Percentiles rank a stretch among this genome's conserved stretches.
These are phyloP conservation scores for Cyclina sinensis DNA, from an alignment of 1,140 invertebrate species.

Conservation along the genomic window DNA sequence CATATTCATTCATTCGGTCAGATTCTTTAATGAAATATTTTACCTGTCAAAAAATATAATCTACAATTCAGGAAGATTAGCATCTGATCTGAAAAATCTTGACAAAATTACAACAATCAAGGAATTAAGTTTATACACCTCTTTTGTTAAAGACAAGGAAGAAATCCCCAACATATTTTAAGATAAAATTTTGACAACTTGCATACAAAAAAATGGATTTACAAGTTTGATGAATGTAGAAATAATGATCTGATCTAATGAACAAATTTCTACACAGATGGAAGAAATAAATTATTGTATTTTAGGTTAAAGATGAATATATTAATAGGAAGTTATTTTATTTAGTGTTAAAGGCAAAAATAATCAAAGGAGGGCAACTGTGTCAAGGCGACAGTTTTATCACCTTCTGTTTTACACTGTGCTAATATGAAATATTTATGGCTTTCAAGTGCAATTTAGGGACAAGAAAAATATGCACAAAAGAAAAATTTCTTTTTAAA, in stretches of 20 bases:
- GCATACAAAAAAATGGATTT: neutral
- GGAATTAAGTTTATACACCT: slow-evolving; percentile 6
- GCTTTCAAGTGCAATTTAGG: neutral
- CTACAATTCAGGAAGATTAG: neutral
- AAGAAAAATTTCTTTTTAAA: neutral
- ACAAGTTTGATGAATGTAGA: neutral
- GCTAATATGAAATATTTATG: slow-evolving; percentile 6
- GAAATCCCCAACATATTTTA: slow-evolving; percentile 48
- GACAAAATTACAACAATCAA: slow-evolving; percentile 39
- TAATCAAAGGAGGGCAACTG: neutral
- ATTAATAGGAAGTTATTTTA: neutral
- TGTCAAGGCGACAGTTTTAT: slow-evolving; percentile 7
- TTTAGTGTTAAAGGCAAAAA: neutral
- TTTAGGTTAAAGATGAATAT: neutral
- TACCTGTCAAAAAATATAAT: neutral
- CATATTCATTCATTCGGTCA: no score
- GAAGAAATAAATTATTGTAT: neutral
- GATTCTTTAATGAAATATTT: neutral
- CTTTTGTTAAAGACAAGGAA: slow-evolving; percentile 29
- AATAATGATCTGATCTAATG: neutral
- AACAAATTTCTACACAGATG: neutral
- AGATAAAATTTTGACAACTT: slow-evolving; percentile 48
- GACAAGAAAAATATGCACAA: slow-evolving; percentile 5
- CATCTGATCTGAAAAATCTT: slow-evolving; percentile 23
- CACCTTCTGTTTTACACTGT: neutral